phyloP scores from a whole-genome alignment of 2,888 invertebrate species.

The Pharmacophagus antenor region DNA sequence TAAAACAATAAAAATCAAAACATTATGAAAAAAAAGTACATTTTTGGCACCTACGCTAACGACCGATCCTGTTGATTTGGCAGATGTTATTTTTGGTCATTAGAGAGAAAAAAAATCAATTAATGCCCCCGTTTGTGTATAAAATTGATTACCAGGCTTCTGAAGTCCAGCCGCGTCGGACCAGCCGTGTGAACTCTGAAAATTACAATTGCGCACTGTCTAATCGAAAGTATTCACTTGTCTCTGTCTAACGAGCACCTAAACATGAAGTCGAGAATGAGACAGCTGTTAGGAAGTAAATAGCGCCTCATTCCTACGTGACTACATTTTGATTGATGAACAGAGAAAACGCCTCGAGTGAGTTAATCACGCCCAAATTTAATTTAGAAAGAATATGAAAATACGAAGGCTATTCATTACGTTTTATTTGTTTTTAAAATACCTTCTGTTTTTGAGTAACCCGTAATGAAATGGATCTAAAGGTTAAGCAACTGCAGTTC shows the following conservation, averaged over 20 bases:
- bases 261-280: constrained; percentile 43
- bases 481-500: background rate
- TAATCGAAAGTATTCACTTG: constrained; percentile 51
- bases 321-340: constrained; percentile 75
- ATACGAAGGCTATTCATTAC: constrained; percentile 57
- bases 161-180: constrained; percentile 62
- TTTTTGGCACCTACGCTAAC: constrained; percentile 71
- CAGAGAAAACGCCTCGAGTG: constrained; percentile 78
- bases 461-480: constrained; percentile 1
- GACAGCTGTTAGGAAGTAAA: constrained; percentile 63
- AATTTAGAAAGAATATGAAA: constrained; percentile 73
- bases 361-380: constrained; percentile 77
- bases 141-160: constrained; percentile 78
- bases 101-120: constrained; percentile 71
- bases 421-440: constrained; percentile 72
- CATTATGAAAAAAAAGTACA: constrained; percentile 38
- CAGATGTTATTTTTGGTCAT: constrained; percentile 77
- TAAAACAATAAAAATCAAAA: constrained; percentile 33
- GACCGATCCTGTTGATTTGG: constrained; percentile 63
- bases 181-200: constrained; percentile 71
- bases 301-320: constrained; percentile 60
- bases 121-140: constrained; percentile 75
- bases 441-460: constrained; percentile 40
- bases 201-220: constrained; percentile 63
- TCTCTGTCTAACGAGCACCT: constrained; percentile 46